Evolutionary conservation across 2,888 invertebrate genomes (phyloP).

Genomic region (Phortica magna): DNA sequence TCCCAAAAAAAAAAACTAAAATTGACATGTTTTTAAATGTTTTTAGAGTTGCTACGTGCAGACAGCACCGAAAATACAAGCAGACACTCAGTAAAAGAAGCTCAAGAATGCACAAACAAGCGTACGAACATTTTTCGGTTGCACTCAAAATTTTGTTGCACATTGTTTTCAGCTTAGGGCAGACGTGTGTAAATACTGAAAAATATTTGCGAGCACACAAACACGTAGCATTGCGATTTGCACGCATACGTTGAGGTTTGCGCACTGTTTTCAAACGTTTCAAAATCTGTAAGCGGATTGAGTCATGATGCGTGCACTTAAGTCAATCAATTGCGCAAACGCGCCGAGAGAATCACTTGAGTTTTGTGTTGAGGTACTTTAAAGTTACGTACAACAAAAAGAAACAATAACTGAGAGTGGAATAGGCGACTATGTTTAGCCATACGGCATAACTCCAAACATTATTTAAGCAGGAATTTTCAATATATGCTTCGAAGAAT

Average conservation of each 20-base stretch:
- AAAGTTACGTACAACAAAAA: too few relatives aligned
- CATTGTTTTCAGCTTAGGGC: slow-evolving; percentile 29
- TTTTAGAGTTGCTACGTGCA: slow-evolving; percentile 66
- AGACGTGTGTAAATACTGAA: slow-evolving; percentile 22
- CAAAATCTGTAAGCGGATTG: neutral
- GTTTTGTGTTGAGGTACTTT: too few relatives aligned
- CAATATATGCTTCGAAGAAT: too few relatives aligned
- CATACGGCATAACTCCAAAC: too few relatives aligned
- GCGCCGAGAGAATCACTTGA: too few relatives aligned
- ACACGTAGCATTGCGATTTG: neutral
- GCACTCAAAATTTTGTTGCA: slow-evolving; percentile 44
- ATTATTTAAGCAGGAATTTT: too few relatives aligned
- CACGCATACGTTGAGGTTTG: neutral
- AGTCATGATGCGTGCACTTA: neutral
- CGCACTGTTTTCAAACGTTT: neutral
- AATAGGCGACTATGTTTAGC: too few relatives aligned
- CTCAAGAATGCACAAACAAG: slow-evolving; percentile 36
- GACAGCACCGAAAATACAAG: slow-evolving; percentile 49
- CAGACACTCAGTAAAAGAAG: slow-evolving; percentile 46
- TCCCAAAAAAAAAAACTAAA: slow-evolving; percentile 44
- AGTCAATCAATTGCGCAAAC: neutral
- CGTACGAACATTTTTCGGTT: slow-evolving; percentile 40
- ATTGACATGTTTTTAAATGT: slow-evolving; percentile 69
- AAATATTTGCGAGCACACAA: neutral
- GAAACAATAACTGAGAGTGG: too few relatives aligned